phyloP scores from a whole-genome alignment of 2,888 invertebrate species.

The Limenitis arthemis region DNA sequence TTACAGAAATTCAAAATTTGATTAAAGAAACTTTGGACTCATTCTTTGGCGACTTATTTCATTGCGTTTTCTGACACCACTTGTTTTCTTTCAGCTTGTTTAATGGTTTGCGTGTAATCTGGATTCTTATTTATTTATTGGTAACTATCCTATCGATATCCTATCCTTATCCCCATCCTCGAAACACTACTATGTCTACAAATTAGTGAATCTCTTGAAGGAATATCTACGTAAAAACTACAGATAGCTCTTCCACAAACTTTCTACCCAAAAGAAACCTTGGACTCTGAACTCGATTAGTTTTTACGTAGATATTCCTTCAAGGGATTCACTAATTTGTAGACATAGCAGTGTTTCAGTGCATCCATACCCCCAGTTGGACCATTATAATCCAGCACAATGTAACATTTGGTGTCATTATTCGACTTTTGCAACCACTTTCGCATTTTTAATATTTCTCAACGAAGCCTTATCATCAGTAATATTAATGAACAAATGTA shows the following conservation, averaged over 20 bases:
- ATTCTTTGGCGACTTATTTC: constrained; percentile 41
- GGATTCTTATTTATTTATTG: constrained; percentile 56
- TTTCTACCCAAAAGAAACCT: constrained; percentile 39
- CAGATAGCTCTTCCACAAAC: constrained; percentile 58
- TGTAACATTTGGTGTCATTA: too few species aligned
- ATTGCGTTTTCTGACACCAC: constrained; percentile 29
- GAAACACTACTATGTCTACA: too few species aligned
- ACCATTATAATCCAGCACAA: too few species aligned
- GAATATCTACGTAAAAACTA: background rate
- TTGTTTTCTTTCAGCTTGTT: constrained; percentile 65
- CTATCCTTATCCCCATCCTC: constrained; percentile 25
- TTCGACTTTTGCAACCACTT: too few species aligned
- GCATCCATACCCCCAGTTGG: too few species aligned
- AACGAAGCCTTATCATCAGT: too few species aligned
- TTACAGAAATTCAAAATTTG: constrained; percentile 44
- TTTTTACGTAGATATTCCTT: background rate
- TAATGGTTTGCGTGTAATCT: constrained; percentile 72
- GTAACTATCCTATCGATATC: constrained; percentile 49
- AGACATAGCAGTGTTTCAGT: too few species aligned
- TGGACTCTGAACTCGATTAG: constrained; percentile 50
- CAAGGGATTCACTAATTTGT: too few species aligned
- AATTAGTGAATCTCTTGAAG: too few species aligned
- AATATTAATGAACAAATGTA: too few species aligned
- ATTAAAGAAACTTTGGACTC: constrained; percentile 54
- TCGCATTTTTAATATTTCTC: too few species aligned